Percentiles rank a stretch among this genome's conserved stretches.
Evolutionary conservation across 2,797 vertebrate species (phyloP).

Genomic region (Sebastes vulpes): DNA sequence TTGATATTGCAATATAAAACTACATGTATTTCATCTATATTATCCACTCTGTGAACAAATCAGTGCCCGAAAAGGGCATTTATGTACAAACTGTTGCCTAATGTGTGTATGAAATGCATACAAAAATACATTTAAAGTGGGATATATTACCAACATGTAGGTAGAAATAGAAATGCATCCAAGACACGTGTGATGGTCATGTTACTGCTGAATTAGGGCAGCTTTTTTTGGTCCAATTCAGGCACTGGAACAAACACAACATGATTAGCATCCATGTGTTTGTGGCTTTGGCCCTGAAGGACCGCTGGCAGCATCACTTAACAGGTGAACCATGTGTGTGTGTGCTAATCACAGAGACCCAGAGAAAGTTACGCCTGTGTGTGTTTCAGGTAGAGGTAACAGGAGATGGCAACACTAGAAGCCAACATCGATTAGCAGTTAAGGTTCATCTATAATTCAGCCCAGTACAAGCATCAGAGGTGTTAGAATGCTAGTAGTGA

Average conservation of each 20-base stretch:
- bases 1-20: not conserved
- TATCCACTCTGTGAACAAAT: not conserved
- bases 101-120: too few species aligned
- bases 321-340: not conserved
- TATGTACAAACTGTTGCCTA: too few species aligned
- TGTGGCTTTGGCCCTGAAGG: not conserved
- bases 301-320: not conserved
- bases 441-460: conserved; percentile 68
- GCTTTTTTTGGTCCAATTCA: too few species aligned
- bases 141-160: too few species aligned
- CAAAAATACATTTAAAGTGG: too few species aligned
- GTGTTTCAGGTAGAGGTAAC: conserved; percentile 25
- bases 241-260: not conserved
- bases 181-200: too few species aligned
- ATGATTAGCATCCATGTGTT: not conserved
- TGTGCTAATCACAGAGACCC: not conserved
- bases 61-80: too few species aligned
- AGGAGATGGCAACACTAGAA: conserved; percentile 19
- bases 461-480: conserved; percentile 45
- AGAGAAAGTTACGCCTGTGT: not conserved
- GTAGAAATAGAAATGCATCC: too few species aligned
- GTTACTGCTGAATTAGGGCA: too few species aligned
- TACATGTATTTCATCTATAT: not conserved
- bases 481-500: conserved; percentile 44
- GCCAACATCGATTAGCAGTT: conserved; percentile 57